A percentile compares a stretch with the other conserved stretches of the same genome.
Conservation (phyloP, 2,797 vertebrate species). For the Crypturellus tataupa region DNA sequence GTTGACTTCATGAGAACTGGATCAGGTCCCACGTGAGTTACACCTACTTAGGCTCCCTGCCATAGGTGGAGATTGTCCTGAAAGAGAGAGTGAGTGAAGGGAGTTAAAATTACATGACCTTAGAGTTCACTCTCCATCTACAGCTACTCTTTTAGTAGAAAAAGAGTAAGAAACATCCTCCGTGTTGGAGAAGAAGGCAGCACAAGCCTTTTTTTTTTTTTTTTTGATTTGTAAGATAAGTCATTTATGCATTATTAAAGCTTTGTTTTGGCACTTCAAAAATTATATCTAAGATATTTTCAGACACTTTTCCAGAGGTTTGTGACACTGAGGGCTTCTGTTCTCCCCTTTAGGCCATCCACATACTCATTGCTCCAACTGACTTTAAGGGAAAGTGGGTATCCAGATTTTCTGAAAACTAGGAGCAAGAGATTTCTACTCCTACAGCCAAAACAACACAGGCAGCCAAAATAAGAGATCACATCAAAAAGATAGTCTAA, state of each 20-base stretch:
- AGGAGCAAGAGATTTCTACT: background rate
- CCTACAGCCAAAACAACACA: background rate
- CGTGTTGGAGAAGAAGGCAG: background rate
- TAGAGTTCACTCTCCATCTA: background rate
- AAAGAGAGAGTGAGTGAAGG: background rate
- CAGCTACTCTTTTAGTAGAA: background rate
- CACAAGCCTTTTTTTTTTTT: background rate
- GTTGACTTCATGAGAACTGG: background rate
- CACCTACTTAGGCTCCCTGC: background rate
- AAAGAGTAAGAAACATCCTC: background rate
- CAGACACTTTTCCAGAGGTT: background rate
- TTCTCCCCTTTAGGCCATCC: background rate
- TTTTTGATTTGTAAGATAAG: background rate
- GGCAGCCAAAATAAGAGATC: background rate
- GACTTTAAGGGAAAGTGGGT: background rate
- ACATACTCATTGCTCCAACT: background rate
- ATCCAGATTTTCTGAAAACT: conserved; percentile 11
- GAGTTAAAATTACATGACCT: background rate
- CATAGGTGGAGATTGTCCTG: background rate
- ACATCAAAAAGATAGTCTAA: background rate
- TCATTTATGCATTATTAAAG: background rate
- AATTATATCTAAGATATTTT: background rate
- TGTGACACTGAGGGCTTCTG: background rate
- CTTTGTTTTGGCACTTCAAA: background rate
- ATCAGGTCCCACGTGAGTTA: background rate